A percentile compares a stretch with the other conserved stretches of the same genome.
phyloP scores from a whole-genome alignment of 2,113 vertebrate species.

The Typhlomys cinereus region DNA sequence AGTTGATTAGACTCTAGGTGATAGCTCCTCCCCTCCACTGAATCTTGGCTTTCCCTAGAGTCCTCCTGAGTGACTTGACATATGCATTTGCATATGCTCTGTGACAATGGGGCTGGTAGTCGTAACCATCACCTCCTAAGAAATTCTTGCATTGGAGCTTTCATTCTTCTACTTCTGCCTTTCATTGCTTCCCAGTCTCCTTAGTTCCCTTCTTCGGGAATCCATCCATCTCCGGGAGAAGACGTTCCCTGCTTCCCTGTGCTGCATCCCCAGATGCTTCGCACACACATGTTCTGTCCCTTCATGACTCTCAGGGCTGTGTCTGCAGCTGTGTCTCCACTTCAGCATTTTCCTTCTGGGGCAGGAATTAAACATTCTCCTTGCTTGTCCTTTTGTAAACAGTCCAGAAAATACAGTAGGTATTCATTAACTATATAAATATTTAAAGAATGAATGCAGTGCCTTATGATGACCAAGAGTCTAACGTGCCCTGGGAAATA shows the following conservation, averaged over 20 bases:
- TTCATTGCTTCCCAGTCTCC: not conserved
- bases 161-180: not conserved
- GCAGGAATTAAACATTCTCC: not conserved
- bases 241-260: not conserved
- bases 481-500: not conserved
- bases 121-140: not conserved
- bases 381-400: not conserved
- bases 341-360: not conserved
- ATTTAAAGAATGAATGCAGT: constrained; percentile 11
- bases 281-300: not conserved
- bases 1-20: not conserved
- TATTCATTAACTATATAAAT: not conserved
- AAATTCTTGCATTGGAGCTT: not conserved
- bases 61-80: not conserved
- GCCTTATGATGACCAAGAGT: not conserved
- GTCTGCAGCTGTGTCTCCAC: too few relatives aligned
- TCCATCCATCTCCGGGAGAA: not conserved
- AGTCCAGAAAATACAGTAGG: not conserved
- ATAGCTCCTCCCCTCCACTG: not conserved
- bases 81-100: too few relatives aligned
- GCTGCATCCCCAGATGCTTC: not conserved
- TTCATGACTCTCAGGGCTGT: not conserved
- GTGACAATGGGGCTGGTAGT: too few relatives aligned
- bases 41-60: not conserved
- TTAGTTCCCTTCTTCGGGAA: not conserved